These are phyloP conservation scores for Penaeus chinensis DNA, from an alignment of 1,140 invertebrate genomes.

Conservation along the genomic window DNA sequence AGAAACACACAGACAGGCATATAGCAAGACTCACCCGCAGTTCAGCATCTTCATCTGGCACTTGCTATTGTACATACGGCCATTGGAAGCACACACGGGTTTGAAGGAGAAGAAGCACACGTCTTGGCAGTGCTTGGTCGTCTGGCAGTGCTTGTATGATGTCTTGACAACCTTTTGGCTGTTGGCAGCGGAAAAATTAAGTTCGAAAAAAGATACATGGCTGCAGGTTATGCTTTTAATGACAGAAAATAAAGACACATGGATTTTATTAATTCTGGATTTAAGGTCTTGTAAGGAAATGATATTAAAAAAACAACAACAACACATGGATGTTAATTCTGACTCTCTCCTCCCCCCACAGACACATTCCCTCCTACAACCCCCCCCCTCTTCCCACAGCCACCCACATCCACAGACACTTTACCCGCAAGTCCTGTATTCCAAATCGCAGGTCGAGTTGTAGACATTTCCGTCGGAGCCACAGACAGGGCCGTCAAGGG, in stretches of 20 bases:
- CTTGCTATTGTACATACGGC: conserved; percentile 88
- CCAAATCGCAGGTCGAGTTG: conserved; percentile 93
- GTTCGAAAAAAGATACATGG: background rate
- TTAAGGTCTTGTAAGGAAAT: no score
- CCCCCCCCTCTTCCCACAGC: background rate
- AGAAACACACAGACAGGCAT: background rate
- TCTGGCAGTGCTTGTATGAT: conserved; percentile 88
- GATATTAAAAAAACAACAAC: no score
- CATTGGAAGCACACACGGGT: conserved; percentile 92
- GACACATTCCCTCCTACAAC: background rate
- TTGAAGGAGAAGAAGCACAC: conserved; percentile 89
- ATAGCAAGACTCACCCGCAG: conserved; percentile 81
- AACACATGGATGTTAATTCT: no score
- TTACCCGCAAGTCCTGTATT: conserved; percentile 87
- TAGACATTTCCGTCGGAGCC: conserved; percentile 89
- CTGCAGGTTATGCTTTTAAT: background rate
- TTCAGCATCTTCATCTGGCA: conserved; percentile 93
- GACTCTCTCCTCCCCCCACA: background rate
- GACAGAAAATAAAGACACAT: conserved; percentile 2
- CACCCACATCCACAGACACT: conserved; percentile 55
- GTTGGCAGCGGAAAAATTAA: conserved; percentile 36
- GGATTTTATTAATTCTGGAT: no score
- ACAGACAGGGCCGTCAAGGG: conserved; percentile 88
- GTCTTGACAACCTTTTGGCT: conserved; percentile 77
- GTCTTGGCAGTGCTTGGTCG: conserved; percentile 89